Base-by-base conservation (phyloP, 2,888 invertebrate genomes). In the Orchesella flavescens region DNA sequence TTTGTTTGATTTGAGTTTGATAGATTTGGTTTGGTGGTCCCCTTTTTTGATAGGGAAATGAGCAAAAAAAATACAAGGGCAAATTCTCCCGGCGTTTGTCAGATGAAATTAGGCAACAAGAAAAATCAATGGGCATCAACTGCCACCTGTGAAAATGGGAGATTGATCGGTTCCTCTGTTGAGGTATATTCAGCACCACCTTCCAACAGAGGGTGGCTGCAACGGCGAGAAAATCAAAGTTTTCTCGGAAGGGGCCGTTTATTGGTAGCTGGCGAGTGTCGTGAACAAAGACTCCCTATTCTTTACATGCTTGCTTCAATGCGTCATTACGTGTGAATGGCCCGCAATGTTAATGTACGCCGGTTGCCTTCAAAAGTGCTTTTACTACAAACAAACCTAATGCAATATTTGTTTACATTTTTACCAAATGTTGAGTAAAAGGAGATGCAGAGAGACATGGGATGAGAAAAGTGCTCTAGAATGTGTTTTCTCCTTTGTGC, bases 71-170 rank as follows among this genome's bases (percentile, higher is more conserved):
- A 61, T 72, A 53, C 65, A 74, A 74, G 61, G 81, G 74, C 81
- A 81, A 81, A 81, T 68, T 65, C 66, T 81, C 81, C 81, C 81
- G 81, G 81, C 81, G 68, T 63, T 59, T 59, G 19, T 21, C 59
- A 68, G 61, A 74, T 74, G 74, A 68, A 81, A 68, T 61, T 74
- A 57, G 59, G 53, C 23, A 74, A 68, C 59, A 81, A 68, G 34
- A 68, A 21, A 57, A 43, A 19, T 72, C 24, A n/a, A 57, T 55
- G 61, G 17, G 69, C 46, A 74, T 17, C 49, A 19, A 44, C 53
- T 80, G 79, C 79, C 79, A 79, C 72, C 76, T 76, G 44, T 68
- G 15, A 15, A 17, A 43, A 2, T 46, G 44, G 1, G 19, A n/a
- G 44, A 23, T 21, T 65, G 43, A 75, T 17, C 53, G 43, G 17